These are phyloP conservation scores for Mercenaria mercenaria DNA, from an alignment of 1,140 invertebrate genomes.

Conservation along the genomic window DNA sequence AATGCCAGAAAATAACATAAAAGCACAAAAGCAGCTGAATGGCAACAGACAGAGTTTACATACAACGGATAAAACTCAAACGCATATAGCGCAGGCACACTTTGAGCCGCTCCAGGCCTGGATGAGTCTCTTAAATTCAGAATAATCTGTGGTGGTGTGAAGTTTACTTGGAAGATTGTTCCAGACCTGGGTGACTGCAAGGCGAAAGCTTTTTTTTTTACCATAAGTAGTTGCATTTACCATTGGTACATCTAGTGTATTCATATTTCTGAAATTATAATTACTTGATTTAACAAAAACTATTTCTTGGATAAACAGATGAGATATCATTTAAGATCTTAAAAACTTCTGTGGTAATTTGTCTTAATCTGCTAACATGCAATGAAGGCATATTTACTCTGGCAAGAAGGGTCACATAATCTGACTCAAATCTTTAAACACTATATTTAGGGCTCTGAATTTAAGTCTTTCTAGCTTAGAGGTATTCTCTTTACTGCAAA, in stretches of 20 bases:
- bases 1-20: too few relatives aligned
- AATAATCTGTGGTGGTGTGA: neutral
- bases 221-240: too few relatives aligned
- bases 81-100: too few relatives aligned
- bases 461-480: too few relatives aligned
- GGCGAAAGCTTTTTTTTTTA: neutral
- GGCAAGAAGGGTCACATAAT: neutral
- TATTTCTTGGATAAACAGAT: too few relatives aligned
- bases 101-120: neutral
- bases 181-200: neutral
- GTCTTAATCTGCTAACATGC: neutral
- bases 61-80: too few relatives aligned
- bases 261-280: slow-evolving; percentile 9
- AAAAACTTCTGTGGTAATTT: neutral
- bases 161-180: slow-evolving; percentile 43
- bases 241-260: neutral
- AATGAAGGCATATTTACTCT: neutral
- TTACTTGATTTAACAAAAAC: too few relatives aligned
- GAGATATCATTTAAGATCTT: neutral
- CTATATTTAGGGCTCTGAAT: too few relatives aligned
- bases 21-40: too few relatives aligned
- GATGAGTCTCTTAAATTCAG: slow-evolving; percentile 21
- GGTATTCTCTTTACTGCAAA: too few relatives aligned
- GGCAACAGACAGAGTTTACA: too few relatives aligned
- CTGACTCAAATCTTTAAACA: too few relatives aligned